Conservation (phyloP, 1,140 invertebrate species). For the Sarcophaga bullata region DNA sequence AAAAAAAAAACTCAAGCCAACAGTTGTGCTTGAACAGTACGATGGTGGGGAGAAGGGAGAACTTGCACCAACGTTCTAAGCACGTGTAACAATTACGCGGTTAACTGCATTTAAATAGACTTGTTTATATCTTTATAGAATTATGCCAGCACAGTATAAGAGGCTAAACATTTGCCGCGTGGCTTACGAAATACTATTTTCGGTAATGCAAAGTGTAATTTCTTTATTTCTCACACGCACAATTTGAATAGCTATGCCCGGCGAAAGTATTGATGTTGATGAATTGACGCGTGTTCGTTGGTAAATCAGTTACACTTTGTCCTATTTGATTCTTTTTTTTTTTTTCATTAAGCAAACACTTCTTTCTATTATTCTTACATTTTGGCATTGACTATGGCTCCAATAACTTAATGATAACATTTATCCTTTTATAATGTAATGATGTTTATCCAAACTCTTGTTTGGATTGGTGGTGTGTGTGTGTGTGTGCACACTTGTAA, state of each 20-base stretch:
- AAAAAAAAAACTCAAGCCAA: neutral
- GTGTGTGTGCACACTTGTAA: neutral
- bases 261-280: neutral
- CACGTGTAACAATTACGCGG: constrained; percentile 64
- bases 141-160: neutral
- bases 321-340: neutral
- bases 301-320: constrained; percentile 30
- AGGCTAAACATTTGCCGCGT: constrained; percentile 40
- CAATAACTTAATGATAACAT: constrained; percentile 26
- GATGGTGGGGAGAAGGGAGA: constrained; percentile 51
- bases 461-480: neutral
- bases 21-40: neutral
- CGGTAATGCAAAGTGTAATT: constrained; percentile 18
- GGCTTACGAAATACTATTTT: neutral
- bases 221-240: neutral
- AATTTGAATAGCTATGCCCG: neutral
- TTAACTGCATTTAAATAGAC: constrained; percentile 66
- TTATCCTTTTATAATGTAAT: constrained; percentile 28
- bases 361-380: neutral
- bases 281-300: neutral
- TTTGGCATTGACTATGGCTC: neutral
- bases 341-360: constrained; percentile 10
- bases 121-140: constrained; percentile 57
- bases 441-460: constrained; percentile 27
- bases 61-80: constrained; percentile 50